Base-by-base conservation (phyloP, 2,888 invertebrate species). In the Anorthoa munda region DNA sequence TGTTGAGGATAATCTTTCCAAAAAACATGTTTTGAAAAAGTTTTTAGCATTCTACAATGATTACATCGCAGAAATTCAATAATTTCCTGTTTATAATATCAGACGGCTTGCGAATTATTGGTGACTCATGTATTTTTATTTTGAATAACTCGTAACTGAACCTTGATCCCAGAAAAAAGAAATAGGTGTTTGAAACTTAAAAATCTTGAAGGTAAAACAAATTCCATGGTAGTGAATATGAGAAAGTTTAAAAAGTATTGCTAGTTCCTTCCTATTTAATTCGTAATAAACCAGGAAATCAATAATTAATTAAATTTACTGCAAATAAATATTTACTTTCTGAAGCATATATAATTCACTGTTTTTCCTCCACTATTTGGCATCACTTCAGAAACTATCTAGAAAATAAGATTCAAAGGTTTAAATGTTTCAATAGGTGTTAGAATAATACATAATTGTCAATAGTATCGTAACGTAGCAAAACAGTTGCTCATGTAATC, bases 401-500 rank as follows among this genome's bases (percentile, higher is more conserved):
- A 31, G 58, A 66, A 64, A 60, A 64, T 63, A 82, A 77, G 26
- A 71, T 66, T 66, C 48, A 79, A 58, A 39, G 18, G 58, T 70
- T 76, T 23, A 61, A 67, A 58, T 56, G 72, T 69, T 69, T 74
- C 46, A 75, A 68, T 79, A 64, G 48, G 56, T 66, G 68, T 73
- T 63, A 48, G 31, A 64, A 66, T 56, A 58, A 74, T 75, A 81
- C 81, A 71, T 79, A 72, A 74, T 74, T 85, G 83, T 82, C 81
- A 81, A 72, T 79, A 69, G 65, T 69, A 75, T 84, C 79, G 85
- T 88, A 87, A 81, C 73, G 84, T 87, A 86, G 81, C 87, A 72
- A 72, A 68, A 87, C 88, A 88, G 88, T 87, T 87, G 81, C 84
- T 85, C 87, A 86, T 85, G 78, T 87, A 89, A 91, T 90, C 88